Evolutionary conservation across 1,140 invertebrate species (phyloP).

Genomic region (Drosophila pallidifrons): DNA sequence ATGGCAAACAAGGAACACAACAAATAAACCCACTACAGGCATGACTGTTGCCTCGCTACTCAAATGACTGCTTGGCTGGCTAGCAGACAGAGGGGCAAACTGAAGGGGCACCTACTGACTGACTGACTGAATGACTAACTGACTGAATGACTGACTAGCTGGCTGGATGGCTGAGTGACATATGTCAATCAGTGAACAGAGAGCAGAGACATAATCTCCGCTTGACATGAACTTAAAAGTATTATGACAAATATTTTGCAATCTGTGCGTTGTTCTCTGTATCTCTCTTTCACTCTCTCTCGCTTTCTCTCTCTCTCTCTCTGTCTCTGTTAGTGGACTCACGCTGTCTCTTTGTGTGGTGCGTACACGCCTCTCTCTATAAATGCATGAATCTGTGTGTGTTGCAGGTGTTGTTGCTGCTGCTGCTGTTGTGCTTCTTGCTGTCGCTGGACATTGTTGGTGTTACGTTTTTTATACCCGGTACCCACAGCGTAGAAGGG

Average conservation of each 20-base stretch:
- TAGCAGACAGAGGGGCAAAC: background rate
- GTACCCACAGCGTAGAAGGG: too few species aligned
- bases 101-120: background rate
- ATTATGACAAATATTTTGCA: slow-evolving; percentile 82
- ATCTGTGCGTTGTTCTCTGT: slow-evolving; percentile 55
- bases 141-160: background rate
- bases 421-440: background rate
- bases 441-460: slow-evolving; percentile 18
- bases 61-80: slow-evolving; percentile 10
- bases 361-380: background rate
- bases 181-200: slow-evolving; percentile 72
- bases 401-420: slow-evolving; percentile 7
- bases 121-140: background rate
- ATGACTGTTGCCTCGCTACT: background rate
- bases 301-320: slow-evolving; percentile 1
- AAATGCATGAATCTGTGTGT: slow-evolving; percentile 8
- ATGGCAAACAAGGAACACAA: slow-evolving; percentile 32
- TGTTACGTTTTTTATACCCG: slow-evolving; percentile 2
- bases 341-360: background rate
- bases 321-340: background rate
- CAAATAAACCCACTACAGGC: slow-evolving; percentile 6
- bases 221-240: slow-evolving; percentile 80
- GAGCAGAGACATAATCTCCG: slow-evolving; percentile 73
- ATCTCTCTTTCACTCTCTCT: slow-evolving; percentile 1
- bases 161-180: slow-evolving; percentile 50